Evolutionary conservation across 2,113 vertebrate genomes (phyloP), one percentile per base, ranked within the genome.

Genomic region (Pteruthius melanotis): DNA sequence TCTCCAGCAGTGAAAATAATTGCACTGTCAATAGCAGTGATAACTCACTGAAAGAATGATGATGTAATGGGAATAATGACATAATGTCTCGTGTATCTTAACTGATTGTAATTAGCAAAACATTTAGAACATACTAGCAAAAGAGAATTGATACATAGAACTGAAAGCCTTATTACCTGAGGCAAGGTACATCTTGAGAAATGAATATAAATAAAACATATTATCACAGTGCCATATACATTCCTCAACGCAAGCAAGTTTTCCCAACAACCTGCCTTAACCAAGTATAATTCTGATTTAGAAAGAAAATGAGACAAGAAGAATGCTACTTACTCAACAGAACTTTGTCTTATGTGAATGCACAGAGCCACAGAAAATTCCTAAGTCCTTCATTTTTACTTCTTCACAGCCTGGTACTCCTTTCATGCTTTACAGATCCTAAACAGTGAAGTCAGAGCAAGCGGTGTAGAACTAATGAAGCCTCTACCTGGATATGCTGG

Each of bases 1-100:
- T 90, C 59, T 83, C 54, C 69, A 83, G 56, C 53, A 60, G 42
- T 72, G 64, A 91, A 91, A 96, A 96, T 17, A 81, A 83, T 53
- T 56, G 75, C 61, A 76, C 44, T 74, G 40, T 61, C 57, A 80
- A 68, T 47, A 86, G 81, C 5, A 63, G 30, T 91, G 66, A 83
- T n/a, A 94, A 47, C 19, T 79, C 54, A 57, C 19, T 31, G 87
- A 74, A 90, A 88, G 75, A 86, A 85, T 4, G 63, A 60, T 37
- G 45, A 56, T 92, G 56, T 30, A 83, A 66, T 26, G 39, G 35
- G 17, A 87, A 87, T 84, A 65, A 35, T 50, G 57, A 77, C 86
- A 87, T 83, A 69, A 33, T 3, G 3, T 65, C 56, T 92, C 23
- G 57, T 45, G 26, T 64, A 71, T 83, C 28, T 91, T 86, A 80